phyloP scores from a whole-genome alignment of 2,888 invertebrate genomes.

The Athalia rosae region DNA sequence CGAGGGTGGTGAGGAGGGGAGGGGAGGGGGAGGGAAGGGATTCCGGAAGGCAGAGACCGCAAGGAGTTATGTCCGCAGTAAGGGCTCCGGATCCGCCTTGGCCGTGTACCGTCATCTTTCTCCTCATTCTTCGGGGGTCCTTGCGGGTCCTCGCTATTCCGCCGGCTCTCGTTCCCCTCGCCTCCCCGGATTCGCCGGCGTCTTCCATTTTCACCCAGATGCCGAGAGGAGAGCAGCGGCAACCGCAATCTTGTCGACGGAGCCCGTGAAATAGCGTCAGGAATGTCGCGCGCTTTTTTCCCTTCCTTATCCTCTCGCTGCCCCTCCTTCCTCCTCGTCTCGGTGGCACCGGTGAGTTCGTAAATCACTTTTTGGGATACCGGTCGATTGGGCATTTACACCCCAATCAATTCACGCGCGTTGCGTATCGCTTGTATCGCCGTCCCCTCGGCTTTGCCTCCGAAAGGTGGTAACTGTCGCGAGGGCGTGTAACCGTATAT shows the following conservation, averaged over 20 bases:
- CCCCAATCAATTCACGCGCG: constrained; percentile 29
- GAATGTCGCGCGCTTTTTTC: constrained; percentile 5
- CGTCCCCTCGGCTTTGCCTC: not conserved
- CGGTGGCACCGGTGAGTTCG: not conserved
- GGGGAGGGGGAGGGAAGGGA: constrained; percentile 18
- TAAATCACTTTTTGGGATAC: constrained; percentile 31
- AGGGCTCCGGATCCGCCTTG: constrained; percentile 67
- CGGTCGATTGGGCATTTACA: constrained; percentile 34
- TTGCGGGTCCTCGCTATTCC: constrained; percentile 50
- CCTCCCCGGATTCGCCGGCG: not conserved
- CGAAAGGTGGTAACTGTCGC: constrained; percentile 1
- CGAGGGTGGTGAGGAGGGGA: constrained; percentile 9
- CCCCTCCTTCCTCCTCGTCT: not conserved
- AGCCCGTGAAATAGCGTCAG: constrained; percentile 4
- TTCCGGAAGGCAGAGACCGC: constrained; percentile 50
- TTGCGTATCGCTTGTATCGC: not conserved
- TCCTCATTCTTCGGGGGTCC: constrained; percentile 54
- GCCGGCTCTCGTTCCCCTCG: constrained; percentile 49
- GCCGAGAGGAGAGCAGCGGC: no score
- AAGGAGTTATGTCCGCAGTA: constrained; percentile 66
- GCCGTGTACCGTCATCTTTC: constrained; percentile 63
- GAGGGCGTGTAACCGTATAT: not conserved
- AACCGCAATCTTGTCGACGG: constrained; percentile 1
- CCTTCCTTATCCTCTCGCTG: not conserved
- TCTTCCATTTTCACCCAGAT: constrained; percentile 14